These are phyloP conservation scores for Xiphias gladius DNA, from an alignment of 2,113 vertebrate genomes.

Conservation along the genomic window DNA sequence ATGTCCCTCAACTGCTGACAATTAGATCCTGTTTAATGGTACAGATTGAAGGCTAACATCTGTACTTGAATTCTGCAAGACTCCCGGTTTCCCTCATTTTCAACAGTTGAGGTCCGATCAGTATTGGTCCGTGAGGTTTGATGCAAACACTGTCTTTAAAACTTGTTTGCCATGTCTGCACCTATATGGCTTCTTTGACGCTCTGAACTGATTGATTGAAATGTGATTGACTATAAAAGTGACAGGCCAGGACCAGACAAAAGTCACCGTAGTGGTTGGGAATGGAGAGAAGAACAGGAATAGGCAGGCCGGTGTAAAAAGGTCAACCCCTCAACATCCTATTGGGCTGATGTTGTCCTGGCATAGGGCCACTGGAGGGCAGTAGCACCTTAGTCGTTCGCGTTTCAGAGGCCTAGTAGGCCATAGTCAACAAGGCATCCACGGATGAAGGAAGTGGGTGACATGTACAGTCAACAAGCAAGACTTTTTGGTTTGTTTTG, in stretches of 20 bases:
- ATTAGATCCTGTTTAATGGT: constrained; percentile 33
- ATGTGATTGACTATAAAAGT: neutral
- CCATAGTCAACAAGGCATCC: neutral
- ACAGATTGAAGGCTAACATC: constrained; percentile 37
- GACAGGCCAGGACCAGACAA: neutral
- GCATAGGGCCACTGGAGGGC: constrained; percentile 36
- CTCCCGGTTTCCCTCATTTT: neutral
- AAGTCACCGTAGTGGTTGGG: neutral
- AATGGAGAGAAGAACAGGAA: neutral
- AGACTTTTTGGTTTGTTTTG: neutral
- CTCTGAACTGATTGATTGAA: neutral
- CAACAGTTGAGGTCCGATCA: constrained; percentile 4
- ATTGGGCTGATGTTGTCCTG: neutral
- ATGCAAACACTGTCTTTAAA: neutral
- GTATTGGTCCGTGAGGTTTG: neutral
- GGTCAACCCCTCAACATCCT: neutral
- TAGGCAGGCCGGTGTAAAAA: neutral
- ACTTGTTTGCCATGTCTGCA: neutral
- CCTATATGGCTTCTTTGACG: neutral
- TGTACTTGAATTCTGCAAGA: neutral
- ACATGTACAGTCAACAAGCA: neutral
- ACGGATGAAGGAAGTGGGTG: neutral
- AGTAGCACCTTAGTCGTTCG: constrained; percentile 4
- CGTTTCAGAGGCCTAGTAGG: neutral
- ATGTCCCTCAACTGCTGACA: constrained; percentile 21